Base-by-base conservation (phyloP, 2,888 invertebrate genomes). In the Lasioglossum lativentre region DNA sequence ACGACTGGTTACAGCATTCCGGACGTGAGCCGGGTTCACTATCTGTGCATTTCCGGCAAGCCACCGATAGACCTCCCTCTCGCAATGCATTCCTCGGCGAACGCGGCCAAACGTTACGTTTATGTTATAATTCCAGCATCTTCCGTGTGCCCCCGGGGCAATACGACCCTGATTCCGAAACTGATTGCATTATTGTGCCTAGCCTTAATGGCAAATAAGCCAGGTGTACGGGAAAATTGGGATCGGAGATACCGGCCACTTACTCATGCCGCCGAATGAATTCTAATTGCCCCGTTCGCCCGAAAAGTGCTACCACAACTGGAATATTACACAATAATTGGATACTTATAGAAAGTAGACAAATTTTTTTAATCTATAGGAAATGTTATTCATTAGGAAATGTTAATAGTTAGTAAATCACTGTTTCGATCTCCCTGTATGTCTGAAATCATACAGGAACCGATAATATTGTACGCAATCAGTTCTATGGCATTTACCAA, bases 1-100 rank as follows among this genome's bases (percentile, higher is more conserved):
- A 89, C 74, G 80, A 75, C 80, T 70, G 80, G 88, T 88, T 87
- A 81, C 86, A 86, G 79, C 83, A 86, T 88, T 85, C 83, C 81
- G 87, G 81, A 83, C 82, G 85, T 85, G 83, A 86, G 88, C 73
- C 78, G 86, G 75, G 71, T 85, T 82, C 89, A 59, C 90, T 86
- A 88, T 89, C 90, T 84, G 42, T 79, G 85, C 82, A 85, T 88
- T 89, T 88, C 85, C 81, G 80, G 77, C 42, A 77, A 83, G 75
- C 86, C 79, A 78, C 79, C 85, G 88, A 86, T 89, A 89, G 86
- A 84, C 82, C 89, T 79, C 79, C 12, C 59, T 59, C 59, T 59
- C 27, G 80, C 83, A 83, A 85, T 86, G 85, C 78, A 86, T 83
- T 83, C 80, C 80, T 73, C 73, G 79, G 23, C 78, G n/a, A 68